Percentiles rank a stretch among this genome's conserved stretches.
phyloP scores from a whole-genome alignment of 2,888 invertebrate species.

The Parasteatoda lunata region DNA sequence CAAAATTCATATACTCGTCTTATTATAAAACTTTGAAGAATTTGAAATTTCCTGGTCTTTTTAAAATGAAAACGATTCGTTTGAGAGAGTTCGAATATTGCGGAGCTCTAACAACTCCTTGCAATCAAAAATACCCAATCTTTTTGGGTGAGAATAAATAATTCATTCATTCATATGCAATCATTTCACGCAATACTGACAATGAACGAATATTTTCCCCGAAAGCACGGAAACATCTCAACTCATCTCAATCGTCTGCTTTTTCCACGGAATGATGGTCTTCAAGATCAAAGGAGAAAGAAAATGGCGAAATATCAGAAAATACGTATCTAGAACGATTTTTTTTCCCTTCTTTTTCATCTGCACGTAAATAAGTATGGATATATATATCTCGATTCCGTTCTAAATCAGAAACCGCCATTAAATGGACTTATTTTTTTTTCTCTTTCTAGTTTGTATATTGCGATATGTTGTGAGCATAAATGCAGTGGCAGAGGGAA shows the following conservation, averaged over 20 bases:
- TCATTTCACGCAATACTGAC: slow-evolving; percentile 48
- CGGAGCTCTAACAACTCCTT: neutral
- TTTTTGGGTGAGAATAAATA: slow-evolving; percentile 35
- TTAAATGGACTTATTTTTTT: slow-evolving; percentile 25
- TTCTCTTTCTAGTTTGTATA: neutral
- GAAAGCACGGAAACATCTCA: slow-evolving; percentile 26
- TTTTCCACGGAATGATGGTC: slow-evolving; percentile 18
- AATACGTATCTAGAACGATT: neutral
- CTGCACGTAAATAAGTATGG: neutral
- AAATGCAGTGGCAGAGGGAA: slow-evolving; percentile 36
- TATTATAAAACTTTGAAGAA: neutral
- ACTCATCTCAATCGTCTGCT: slow-evolving; percentile 32
- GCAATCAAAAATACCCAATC: neutral
- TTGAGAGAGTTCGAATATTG: neutral
- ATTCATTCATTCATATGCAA: slow-evolving; percentile 56
- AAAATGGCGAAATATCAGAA: slow-evolving; percentile 10
- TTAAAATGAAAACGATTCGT: neutral
- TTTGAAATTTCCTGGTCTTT: neutral
- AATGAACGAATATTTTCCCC: neutral
- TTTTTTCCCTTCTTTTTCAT: neutral
- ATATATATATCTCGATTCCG: slow-evolving; percentile 18
- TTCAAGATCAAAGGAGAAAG: slow-evolving; percentile 45
- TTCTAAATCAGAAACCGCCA: slow-evolving; percentile 32
- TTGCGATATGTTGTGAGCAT: slow-evolving; percentile 16
- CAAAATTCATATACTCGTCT: neutral